phyloP scores from a whole-genome alignment of 2,888 invertebrate genomes.

The Coronaproctus castanopsis region DNA sequence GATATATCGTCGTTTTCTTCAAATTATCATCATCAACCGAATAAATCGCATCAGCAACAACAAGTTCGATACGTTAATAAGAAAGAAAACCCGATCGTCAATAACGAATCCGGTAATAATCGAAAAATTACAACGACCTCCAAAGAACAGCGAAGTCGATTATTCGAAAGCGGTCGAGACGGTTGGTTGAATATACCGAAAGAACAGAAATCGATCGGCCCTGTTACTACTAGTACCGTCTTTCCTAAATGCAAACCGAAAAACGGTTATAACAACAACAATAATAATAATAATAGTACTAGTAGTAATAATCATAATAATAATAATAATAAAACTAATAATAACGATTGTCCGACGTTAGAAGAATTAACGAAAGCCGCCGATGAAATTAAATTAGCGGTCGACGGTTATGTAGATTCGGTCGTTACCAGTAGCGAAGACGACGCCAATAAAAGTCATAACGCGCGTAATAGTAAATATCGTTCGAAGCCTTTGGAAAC shows the following conservation, averaged over 20 bases:
- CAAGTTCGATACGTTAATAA: background rate
- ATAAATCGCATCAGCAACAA: background rate
- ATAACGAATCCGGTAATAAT: background rate
- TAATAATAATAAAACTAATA: background rate
- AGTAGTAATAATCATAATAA: background rate
- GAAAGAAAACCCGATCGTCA: background rate
- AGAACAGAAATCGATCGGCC: constrained; percentile 10
- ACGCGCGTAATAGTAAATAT: constrained; percentile 2
- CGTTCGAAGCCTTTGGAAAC: constrained; percentile 16
- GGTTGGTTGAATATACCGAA: constrained; percentile 20
- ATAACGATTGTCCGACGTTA: constrained; percentile 26
- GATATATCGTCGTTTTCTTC: background rate
- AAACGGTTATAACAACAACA: background rate
- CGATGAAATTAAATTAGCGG: constrained; percentile 36
- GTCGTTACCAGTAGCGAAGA: constrained; percentile 25
- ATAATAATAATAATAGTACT: background rate
- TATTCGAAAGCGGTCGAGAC: constrained; percentile 17
- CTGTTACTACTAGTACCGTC: background rate
- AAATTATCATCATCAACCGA: background rate
- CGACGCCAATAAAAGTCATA: constrained; percentile 23
- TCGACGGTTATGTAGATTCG: constrained; percentile 33
- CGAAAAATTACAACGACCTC: background rate
- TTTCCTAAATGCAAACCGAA: background rate
- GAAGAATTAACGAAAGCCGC: constrained; percentile 37
- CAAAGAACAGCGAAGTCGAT: constrained; percentile 1